A percentile compares a stretch with the other conserved stretches of the same genome.
Conservation (phyloP, 2,797 vertebrate genomes). For the Coracias cyanogaster region DNA sequence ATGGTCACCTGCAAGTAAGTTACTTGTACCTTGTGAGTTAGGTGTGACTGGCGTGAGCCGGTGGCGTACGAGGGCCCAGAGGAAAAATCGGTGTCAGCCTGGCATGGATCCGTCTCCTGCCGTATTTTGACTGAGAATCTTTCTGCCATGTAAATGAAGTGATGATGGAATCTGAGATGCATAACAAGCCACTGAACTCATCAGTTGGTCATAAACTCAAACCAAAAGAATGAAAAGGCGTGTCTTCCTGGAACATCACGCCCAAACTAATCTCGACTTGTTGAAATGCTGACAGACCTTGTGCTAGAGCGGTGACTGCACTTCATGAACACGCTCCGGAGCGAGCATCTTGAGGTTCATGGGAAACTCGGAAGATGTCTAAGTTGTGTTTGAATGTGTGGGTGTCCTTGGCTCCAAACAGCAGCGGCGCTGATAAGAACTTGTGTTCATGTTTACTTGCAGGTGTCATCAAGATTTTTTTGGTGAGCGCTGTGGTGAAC, state of each 20-base stretch:
- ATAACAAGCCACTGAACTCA: constrained; percentile 65
- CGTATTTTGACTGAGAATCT: constrained; percentile 14
- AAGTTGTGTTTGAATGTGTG: not conserved
- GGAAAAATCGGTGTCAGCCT: not conserved
- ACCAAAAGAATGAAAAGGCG: constrained; percentile 63
- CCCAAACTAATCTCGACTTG: constrained; percentile 71
- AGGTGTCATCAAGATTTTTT: constrained; percentile 82
- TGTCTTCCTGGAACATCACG: constrained; percentile 69
- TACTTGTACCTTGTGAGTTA: not conserved
- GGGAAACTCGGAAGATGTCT: constrained; percentile 35
- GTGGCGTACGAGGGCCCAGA: not conserved
- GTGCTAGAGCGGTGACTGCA: not conserved
- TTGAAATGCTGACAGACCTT: constrained; percentile 61
- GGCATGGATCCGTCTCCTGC: not conserved
- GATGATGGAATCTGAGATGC: constrained; percentile 44
- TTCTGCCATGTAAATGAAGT: constrained; percentile 45
- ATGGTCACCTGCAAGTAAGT: constrained; percentile 81
- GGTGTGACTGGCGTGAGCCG: not conserved
- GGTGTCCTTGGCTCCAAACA: constrained; percentile 52
- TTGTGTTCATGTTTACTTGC: constrained; percentile 57
- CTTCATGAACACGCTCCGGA: constrained; percentile 10
- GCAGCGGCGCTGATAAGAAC: constrained; percentile 14
- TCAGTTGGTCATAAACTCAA: constrained; percentile 67
- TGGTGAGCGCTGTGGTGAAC: constrained; percentile 83
- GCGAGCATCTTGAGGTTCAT: not conserved